These are phyloP conservation scores for Magallana ariakensis DNA, from an alignment of 1,140 invertebrate genomes.

Conservation along the genomic window DNA sequence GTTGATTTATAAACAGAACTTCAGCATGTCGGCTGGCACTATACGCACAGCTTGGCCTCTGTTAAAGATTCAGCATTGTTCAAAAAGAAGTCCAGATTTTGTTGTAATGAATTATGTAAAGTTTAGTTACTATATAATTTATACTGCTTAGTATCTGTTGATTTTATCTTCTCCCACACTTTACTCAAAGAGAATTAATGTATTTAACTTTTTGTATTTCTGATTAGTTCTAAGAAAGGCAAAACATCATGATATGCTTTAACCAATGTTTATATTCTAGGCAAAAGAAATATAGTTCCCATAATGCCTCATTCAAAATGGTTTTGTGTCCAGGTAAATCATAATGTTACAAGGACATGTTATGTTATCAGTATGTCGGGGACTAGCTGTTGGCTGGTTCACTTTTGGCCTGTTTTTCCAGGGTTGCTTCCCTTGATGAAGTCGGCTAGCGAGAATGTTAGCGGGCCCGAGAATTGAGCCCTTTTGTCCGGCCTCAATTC, in stretches of 20 bases:
- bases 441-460: not conserved
- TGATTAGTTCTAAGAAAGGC: not conserved
- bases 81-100: no score
- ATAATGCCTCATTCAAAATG: constrained; percentile 36
- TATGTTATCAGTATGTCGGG: not conserved
- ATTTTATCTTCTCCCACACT: not conserved
- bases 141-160: no score
- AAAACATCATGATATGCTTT: constrained; percentile 9
- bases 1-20: no score
- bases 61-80: no score
- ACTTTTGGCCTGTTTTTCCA: constrained; percentile 20
- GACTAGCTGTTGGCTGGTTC: constrained; percentile 10
- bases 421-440: constrained; percentile 15
- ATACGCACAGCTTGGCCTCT: no score
- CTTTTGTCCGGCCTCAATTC: constrained; percentile 14
- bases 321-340: constrained; percentile 30
- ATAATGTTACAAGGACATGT: not conserved
- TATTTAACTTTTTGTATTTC: not conserved
- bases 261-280: constrained; percentile 36
- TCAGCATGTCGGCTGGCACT: no score
- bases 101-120: no score
- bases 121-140: no score
- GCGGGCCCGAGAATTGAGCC: constrained; percentile 29
- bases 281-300: constrained; percentile 26
- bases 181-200: not conserved